These are phyloP conservation scores for Onchidella celtica DNA, from an alignment of 2,888 invertebrate genomes.

Conservation along the genomic window DNA sequence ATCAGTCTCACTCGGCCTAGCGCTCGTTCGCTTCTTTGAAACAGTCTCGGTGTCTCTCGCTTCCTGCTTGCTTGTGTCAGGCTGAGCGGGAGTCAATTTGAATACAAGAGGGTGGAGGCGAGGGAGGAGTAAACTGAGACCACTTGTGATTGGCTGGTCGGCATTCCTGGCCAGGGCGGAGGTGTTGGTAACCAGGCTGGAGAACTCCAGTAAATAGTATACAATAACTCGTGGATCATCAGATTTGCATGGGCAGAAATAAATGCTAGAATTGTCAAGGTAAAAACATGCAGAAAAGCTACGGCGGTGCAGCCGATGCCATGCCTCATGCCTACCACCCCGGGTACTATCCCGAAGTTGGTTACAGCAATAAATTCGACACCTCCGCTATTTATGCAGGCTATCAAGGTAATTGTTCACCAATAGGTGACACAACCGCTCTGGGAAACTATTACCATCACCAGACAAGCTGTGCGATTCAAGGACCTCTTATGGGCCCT, in stretches of 20 bases:
- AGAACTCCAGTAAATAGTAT: conserved; percentile 45
- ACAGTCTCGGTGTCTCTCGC: neutral
- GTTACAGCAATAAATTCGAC: conserved; percentile 34
- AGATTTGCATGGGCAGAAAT: conserved; percentile 27
- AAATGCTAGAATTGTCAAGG: conserved; percentile 29
- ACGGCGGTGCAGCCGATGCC: conserved; percentile 23
- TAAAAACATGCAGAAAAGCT: conserved; percentile 48
- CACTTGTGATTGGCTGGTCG: conserved; percentile 44
- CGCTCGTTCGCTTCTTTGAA: neutral
- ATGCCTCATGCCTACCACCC: conserved; percentile 32
- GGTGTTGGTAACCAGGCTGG: conserved; percentile 27
- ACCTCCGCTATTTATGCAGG: conserved; percentile 28
- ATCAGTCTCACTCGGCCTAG: neutral
- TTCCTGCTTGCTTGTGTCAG: neutral
- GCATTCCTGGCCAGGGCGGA: conserved; percentile 38
- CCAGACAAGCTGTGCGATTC: conserved; percentile 42
- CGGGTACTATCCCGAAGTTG: conserved; percentile 35
- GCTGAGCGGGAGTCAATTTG: conserved; percentile 6
- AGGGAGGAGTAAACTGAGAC: conserved; percentile 23
- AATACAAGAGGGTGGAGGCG: conserved; percentile 28
- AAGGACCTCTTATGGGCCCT: conserved; percentile 31
- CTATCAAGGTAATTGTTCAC: conserved; percentile 41
- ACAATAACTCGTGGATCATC: conserved; percentile 7
- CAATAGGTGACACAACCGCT: conserved; percentile 25
- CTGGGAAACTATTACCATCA: conserved; percentile 44